Conservation (phyloP, 2,113 vertebrate genomes). For the Chrysochloris asiatica region DNA sequence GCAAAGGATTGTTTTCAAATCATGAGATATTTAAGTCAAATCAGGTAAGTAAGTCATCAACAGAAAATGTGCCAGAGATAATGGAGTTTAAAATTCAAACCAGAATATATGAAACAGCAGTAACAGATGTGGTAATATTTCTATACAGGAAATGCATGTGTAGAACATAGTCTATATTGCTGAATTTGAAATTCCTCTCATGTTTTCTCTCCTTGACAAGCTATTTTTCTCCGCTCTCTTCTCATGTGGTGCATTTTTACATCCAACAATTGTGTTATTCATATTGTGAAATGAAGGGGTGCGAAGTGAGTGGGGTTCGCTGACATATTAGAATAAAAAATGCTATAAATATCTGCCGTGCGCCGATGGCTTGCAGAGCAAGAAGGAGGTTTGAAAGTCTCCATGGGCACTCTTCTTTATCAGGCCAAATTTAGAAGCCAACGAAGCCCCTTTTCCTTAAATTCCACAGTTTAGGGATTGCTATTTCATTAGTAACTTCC, state of each 20-base stretch:
- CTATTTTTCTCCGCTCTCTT: conserved; percentile 45
- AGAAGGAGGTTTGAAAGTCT: conserved; percentile 1
- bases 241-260: conserved; percentile 30
- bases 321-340: conserved; percentile 17
- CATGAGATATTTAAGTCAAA: conserved; percentile 58
- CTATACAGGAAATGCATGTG: conserved; percentile 65
- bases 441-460: background rate
- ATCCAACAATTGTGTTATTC: conserved; percentile 25
- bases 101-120: conserved; percentile 67
- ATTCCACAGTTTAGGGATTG: background rate
- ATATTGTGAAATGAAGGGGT: conserved; percentile 26
- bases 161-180: conserved; percentile 30
- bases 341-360: background rate
- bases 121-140: conserved; percentile 67
- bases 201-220: conserved; percentile 56
- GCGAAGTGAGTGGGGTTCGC: background rate
- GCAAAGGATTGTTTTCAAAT: conserved; percentile 59
- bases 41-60: conserved; percentile 71
- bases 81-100: conserved; percentile 42
- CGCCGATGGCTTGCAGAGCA: background rate
- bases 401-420: background rate
- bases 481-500: background rate
- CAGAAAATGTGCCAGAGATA: background rate
- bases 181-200: conserved; percentile 54
- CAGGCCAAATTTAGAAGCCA: background rate